Conservation (phyloP, 2,797 vertebrate genomes). For the Glossophaga mutica region DNA sequence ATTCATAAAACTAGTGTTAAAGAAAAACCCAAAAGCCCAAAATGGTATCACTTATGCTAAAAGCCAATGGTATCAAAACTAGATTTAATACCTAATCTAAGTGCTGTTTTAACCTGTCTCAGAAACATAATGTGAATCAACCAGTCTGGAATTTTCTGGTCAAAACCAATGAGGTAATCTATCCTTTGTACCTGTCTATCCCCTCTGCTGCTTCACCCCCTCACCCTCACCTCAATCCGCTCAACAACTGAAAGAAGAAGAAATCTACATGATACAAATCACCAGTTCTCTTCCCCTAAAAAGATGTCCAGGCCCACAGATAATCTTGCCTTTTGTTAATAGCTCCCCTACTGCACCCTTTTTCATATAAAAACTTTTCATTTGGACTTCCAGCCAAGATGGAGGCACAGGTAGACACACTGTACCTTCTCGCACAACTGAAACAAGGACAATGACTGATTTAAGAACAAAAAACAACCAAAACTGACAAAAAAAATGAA, state of each 20-base stretch:
- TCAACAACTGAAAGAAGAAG: not conserved
- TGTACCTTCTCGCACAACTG: no score
- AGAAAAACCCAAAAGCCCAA: not conserved
- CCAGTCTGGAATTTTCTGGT: not conserved
- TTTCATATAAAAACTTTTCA: not conserved
- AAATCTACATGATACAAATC: not conserved
- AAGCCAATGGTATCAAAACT: not conserved
- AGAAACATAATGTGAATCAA: not conserved
- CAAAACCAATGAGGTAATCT: not conserved
- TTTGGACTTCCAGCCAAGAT: no score
- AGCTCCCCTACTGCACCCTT: not conserved
- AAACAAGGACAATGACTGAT: no score
- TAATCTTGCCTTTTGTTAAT: not conserved
- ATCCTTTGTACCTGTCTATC: not conserved
- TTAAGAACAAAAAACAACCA: no score
- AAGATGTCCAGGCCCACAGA: not conserved
- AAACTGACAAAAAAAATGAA: no score
- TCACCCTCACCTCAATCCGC: not conserved
- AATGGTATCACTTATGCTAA: not conserved
- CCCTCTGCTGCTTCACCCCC: not conserved
- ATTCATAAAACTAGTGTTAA: not conserved
- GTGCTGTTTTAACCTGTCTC: not conserved
- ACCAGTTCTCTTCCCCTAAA: not conserved
- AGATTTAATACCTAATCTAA: not conserved
- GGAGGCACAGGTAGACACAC: no score